phyloP scores from a whole-genome alignment of 2,888 invertebrate species.

The Eupeodes luniger region DNA sequence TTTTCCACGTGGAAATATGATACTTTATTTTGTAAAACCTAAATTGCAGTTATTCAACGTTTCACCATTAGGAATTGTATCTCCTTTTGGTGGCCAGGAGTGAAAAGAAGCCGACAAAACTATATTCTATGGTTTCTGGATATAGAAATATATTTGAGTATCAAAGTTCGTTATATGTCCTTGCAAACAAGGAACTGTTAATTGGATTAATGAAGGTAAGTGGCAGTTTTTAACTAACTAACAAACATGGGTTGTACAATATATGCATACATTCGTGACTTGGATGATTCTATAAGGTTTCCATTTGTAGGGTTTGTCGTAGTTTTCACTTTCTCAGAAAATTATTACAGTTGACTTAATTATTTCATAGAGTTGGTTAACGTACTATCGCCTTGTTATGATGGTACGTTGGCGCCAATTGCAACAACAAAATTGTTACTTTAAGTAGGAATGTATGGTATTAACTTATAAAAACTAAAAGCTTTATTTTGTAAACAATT shows the following conservation, averaged over 20 bases:
- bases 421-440: constrained; percentile 15
- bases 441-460: no score
- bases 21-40: constrained; percentile 59
- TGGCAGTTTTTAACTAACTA: constrained; percentile 38
- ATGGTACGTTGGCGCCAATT: constrained; percentile 64
- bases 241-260: not conserved
- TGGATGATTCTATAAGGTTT: constrained; percentile 63
- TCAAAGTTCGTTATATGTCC: constrained; percentile 65
- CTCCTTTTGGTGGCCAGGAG: constrained; percentile 58
- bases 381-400: constrained; percentile 6
- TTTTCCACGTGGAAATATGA: constrained; percentile 75
- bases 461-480: no score
- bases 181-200: constrained; percentile 66
- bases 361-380: constrained; percentile 58
- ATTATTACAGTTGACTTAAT: constrained; percentile 61
- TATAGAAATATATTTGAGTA: constrained; percentile 36
- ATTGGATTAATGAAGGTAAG: constrained; percentile 71
- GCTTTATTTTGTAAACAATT: no score
- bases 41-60: constrained; percentile 65
- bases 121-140: constrained; percentile 65
- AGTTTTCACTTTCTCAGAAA: constrained; percentile 33
- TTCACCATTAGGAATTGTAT: constrained; percentile 29
- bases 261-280: constrained; percentile 5
- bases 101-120: constrained; percentile 47
- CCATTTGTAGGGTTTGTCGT: constrained; percentile 23